Percentiles rank a stretch among this genome's conserved stretches.
phyloP scores from a whole-genome alignment of 2,797 vertebrate genomes.

The Trachurus trachurus region DNA sequence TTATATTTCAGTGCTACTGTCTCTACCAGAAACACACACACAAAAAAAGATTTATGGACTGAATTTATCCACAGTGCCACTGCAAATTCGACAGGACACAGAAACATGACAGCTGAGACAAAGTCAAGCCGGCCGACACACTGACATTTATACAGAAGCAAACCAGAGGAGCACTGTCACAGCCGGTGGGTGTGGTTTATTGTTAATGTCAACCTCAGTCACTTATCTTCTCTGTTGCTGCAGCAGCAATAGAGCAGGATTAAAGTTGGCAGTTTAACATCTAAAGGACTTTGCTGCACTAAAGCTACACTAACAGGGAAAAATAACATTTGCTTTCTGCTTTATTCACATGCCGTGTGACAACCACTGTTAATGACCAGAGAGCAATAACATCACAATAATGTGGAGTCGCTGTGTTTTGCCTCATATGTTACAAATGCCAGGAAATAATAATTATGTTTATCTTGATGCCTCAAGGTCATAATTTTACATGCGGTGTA shows the following conservation, averaged over 20 bases:
- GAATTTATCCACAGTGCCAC: neutral
- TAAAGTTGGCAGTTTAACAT: neutral
- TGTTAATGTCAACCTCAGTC: neutral
- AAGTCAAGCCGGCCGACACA: too few species aligned
- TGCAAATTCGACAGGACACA: neutral
- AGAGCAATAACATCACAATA: slow-evolving; percentile 50
- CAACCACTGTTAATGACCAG: slow-evolving; percentile 17
- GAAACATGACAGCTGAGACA: neutral
- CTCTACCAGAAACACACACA: neutral
- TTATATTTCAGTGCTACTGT: neutral
- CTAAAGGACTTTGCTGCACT: neutral
- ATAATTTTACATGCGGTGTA: slow-evolving; percentile 17
- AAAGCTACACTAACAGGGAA: neutral
- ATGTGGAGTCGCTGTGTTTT: slow-evolving; percentile 31
- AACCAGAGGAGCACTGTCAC: neutral
- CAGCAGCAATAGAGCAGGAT: neutral
- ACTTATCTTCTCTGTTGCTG: neutral
- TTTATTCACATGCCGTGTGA: too few species aligned
- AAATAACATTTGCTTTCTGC: slow-evolving; percentile 7
- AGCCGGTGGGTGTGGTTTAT: neutral
- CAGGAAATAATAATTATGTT: slow-evolving; percentile 17
- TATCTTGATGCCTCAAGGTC: slow-evolving; percentile 25
- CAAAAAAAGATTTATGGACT: neutral
- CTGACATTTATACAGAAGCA: neutral
- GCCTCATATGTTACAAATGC: slow-evolving; percentile 13